phyloP scores from a whole-genome alignment of 2,113 vertebrate species.

The Hydrolagus affinis region DNA sequence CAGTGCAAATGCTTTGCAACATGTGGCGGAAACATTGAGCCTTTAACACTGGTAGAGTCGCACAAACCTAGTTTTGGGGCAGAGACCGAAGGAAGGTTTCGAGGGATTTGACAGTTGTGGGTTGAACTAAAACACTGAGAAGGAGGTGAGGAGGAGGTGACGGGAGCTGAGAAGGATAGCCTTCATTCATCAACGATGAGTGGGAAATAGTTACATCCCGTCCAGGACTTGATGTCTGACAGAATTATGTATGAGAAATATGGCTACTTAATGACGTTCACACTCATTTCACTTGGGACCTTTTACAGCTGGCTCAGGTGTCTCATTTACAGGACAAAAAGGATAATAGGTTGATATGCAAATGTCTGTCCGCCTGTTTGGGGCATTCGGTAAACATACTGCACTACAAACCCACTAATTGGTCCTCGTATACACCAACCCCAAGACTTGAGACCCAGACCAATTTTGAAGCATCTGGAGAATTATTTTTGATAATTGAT shows the following conservation, averaged over 20 bases:
- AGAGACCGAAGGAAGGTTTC: no score
- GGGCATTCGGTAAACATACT: not conserved
- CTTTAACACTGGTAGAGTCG: not conserved
- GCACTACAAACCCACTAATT: not conserved
- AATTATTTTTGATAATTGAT: no score
- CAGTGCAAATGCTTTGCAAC: conserved; percentile 7
- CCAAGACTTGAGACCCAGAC: not conserved
- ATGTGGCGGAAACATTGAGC: not conserved
- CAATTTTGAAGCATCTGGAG: no score
- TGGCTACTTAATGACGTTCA: not conserved
- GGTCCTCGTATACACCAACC: not conserved
- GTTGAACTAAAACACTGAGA: no score
- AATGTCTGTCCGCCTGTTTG: not conserved
- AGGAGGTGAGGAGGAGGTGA: no score
- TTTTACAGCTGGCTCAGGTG: not conserved
- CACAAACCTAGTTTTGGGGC: no score
- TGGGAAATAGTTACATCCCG: no score
- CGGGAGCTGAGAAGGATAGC: no score
- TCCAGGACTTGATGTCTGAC: no score
- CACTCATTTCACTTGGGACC: not conserved
- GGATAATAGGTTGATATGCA: not conserved
- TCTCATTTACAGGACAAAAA: not conserved
- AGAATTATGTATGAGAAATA: not conserved
- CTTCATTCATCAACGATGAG: no score
- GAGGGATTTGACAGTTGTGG: no score